Percentiles rank a stretch among this genome's conserved stretches.
Evolutionary conservation across 35 echinoderm and acorn worm species (phyloP).

Genomic region (Hemicentrotus pulcherrimus): DNA sequence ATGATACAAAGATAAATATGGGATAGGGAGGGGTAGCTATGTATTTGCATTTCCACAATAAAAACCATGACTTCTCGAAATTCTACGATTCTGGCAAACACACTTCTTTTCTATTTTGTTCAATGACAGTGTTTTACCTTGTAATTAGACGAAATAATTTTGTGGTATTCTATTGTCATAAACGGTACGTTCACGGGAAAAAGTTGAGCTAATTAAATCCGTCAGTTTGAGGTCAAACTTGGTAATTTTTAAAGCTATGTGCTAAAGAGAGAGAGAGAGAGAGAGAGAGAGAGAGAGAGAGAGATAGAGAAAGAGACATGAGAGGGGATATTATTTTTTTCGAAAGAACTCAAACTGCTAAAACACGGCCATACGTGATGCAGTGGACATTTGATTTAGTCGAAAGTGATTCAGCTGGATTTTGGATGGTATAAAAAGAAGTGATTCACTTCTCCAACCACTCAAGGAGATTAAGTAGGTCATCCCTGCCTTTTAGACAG

Average conservation of each 20-base stretch:
- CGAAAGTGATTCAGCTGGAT: neutral
- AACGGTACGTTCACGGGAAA: neutral
- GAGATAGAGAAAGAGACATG: neutral
- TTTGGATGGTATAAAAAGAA: conserved; percentile 13
- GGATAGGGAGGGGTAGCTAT: no score
- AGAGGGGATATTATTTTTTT: neutral
- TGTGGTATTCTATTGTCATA: neutral
- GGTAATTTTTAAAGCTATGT: neutral
- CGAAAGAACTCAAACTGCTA: neutral
- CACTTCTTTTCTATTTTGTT: neutral
- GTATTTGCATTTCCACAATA: no score
- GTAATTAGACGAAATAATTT: neutral
- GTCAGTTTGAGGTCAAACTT: neutral
- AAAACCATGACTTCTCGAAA: neutral
- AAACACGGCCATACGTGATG: neutral
- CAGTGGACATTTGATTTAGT: neutral
- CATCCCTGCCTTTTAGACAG: neutral
- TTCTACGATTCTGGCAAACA: neutral
- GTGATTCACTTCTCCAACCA: neutral
- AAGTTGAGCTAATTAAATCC: neutral
- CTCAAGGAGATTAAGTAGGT: neutral
- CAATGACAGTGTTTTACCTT: neutral
- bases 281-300: neutral
- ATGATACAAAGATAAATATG: no score
- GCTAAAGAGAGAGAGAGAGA: neutral